Evolutionary conservation across 1,140 invertebrate species (phyloP).

Genomic region (Neotoxoptera formosana): DNA sequence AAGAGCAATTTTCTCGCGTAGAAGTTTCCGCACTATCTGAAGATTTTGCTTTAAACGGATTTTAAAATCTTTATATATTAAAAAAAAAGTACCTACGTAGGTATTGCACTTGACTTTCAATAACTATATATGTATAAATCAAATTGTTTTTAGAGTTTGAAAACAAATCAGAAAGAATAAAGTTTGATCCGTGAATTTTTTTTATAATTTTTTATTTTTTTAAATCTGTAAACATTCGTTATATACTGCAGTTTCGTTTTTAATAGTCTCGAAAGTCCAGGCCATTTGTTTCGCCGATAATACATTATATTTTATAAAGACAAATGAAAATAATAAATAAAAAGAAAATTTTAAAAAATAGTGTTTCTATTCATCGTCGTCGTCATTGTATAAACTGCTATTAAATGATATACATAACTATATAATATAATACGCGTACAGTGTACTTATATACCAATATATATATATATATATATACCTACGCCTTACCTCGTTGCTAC

Average conservation of each 20-base stretch:
- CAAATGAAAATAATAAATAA: background rate
- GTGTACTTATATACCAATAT: background rate
- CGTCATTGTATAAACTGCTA: background rate
- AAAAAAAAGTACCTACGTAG: too few relatives aligned
- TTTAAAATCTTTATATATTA: background rate
- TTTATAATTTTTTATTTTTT: background rate
- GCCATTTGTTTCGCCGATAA: background rate
- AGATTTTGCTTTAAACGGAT: too few relatives aligned
- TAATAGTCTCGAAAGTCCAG: background rate
- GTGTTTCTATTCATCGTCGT: background rate
- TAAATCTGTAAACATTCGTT: too few relatives aligned
- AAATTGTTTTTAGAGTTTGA: background rate
- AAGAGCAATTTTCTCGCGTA: too few relatives aligned
- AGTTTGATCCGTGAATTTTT: background rate
- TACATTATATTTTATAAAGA: background rate
- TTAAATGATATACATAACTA: background rate
- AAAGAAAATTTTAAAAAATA: background rate
- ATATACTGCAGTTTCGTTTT: background rate
- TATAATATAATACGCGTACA: background rate
- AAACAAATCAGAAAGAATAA: background rate
- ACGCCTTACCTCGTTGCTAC: background rate
- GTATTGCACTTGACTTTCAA: background rate
- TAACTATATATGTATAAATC: background rate
- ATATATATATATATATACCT: background rate
- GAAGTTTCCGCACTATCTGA: too few relatives aligned